These are phyloP conservation scores for Tribolium madens DNA, from an alignment of 1,140 invertebrate genomes.

Conservation along the genomic window DNA sequence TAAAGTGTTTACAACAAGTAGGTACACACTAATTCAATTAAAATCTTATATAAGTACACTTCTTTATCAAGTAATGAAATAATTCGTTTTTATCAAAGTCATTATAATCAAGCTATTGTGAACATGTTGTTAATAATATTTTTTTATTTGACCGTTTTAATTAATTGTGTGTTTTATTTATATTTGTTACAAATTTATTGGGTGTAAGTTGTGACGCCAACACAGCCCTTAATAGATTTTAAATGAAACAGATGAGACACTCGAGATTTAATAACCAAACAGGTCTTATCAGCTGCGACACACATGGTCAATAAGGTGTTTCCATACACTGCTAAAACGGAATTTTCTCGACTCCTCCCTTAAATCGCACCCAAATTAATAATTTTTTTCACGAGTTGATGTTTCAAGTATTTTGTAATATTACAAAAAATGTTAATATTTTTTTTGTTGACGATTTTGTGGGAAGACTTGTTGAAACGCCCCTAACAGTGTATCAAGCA, in stretches of 20 bases:
- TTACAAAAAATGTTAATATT: too few species aligned
- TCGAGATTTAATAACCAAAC: conserved; percentile 28
- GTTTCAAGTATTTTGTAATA: too few species aligned
- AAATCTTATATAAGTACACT: too few species aligned
- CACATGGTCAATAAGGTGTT: background rate
- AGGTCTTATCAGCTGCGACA: conserved; percentile 31
- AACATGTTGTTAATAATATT: too few species aligned
- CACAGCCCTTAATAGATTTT: conserved; percentile 2
- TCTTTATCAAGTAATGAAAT: too few species aligned
- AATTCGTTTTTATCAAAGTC: too few species aligned
- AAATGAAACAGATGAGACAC: conserved; percentile 35
- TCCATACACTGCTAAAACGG: conserved; percentile 2
- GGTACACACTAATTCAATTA: too few species aligned
- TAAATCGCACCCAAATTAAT: background rate
- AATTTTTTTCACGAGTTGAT: background rate
- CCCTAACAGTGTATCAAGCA: background rate
- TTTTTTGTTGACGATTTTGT: background rate
- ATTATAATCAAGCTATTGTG: too few species aligned
- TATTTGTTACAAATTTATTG: background rate
- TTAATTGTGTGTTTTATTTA: too few species aligned
- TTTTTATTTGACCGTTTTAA: too few species aligned
- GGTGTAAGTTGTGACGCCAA: conserved; percentile 14
- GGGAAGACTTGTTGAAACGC: background rate
- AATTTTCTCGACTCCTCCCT: background rate
- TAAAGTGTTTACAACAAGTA: too few species aligned